Base-by-base conservation (phyloP, 2,113 vertebrate species). In the Chamaea fasciata region DNA sequence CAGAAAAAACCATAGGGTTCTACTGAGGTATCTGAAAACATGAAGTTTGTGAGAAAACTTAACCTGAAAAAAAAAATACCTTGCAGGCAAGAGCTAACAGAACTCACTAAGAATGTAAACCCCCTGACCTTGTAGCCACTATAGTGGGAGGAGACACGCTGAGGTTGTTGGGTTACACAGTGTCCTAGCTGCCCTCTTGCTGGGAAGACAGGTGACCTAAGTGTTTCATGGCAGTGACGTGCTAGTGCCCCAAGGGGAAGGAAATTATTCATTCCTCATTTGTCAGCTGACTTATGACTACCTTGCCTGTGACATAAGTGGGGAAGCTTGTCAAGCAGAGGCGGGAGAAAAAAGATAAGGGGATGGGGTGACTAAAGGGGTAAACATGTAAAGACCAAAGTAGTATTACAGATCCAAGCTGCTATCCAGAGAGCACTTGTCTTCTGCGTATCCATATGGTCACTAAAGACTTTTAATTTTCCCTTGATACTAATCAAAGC, bases 211-310 rank as follows among this genome's bases (percentile, higher is more conserved):
- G 46, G 86, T 86, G 71, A 94, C 89, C 44, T n/a, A 46, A 88
- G 39, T 26, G 56, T 70, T 93, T 92, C 47, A 74, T 9, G 37
- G 78, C 44, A 85, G 78, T 52, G 76, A 39, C 3, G 3, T 79
- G 60, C 41, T 83, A 39, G 35, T 13, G 24, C 47, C 80, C 42
- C 83, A 52, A 78, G 77, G 88, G 92, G 92, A 90, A 95, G 95
- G 94, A 94, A 96, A 79, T 94, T 67, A 93, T 76, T 97, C 23
- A 88, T 77, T 93, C 60, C 71, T 90, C 4, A 0, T 80, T 93
- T 81, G 68, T 93, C 89, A 86, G 83, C 67, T 96, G 90, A 83
- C 47, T 90, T 90, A 44, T 26, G 80, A 67, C 71, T 80, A 70
- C 64, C 68, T 90, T 67, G 71, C 59, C 35, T 70, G 73, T 89